phyloP scores from a whole-genome alignment of 2,888 invertebrate genomes.

The Bedellia somnulentella region DNA sequence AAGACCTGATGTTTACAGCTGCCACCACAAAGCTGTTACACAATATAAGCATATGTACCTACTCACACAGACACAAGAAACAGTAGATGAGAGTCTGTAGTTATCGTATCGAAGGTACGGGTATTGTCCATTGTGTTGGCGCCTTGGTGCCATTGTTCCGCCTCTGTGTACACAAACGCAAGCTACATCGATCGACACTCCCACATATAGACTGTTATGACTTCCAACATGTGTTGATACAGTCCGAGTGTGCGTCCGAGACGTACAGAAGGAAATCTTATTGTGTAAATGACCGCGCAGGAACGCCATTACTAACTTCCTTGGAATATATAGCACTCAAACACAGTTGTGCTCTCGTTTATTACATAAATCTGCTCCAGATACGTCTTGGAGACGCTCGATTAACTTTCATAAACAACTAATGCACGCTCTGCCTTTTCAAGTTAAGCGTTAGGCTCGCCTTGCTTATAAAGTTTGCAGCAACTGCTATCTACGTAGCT shows the following conservation, averaged over 20 bases:
- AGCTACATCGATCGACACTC: constrained; percentile 24
- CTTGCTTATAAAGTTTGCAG: too few species aligned
- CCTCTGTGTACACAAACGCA: constrained; percentile 25
- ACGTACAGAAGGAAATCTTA: constrained; percentile 4
- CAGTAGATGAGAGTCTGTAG: constrained; percentile 40
- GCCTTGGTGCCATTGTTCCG: constrained; percentile 46
- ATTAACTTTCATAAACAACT: too few species aligned
- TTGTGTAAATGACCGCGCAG: constrained; percentile 2
- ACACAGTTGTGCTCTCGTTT: too few species aligned
- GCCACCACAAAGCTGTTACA: constrained; percentile 19
- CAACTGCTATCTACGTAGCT: too few species aligned
- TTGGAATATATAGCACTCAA: too few species aligned
- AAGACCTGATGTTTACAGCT: constrained; percentile 4
- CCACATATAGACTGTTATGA: constrained; percentile 4
- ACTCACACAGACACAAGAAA: constrained; percentile 36
- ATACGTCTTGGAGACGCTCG: too few species aligned
- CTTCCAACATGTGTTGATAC: constrained; percentile 4
- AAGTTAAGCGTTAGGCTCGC: too few species aligned
- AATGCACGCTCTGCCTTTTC: too few species aligned
- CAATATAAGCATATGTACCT: constrained; percentile 22
- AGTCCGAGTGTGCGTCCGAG: constrained; percentile 3
- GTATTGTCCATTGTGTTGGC: constrained; percentile 56
- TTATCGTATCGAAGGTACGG: constrained; percentile 37
- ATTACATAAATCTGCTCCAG: too few species aligned
- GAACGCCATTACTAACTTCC: not conserved